Base-by-base conservation (phyloP, 2,797 vertebrate species). In the Pseudochromis fuscus region DNA sequence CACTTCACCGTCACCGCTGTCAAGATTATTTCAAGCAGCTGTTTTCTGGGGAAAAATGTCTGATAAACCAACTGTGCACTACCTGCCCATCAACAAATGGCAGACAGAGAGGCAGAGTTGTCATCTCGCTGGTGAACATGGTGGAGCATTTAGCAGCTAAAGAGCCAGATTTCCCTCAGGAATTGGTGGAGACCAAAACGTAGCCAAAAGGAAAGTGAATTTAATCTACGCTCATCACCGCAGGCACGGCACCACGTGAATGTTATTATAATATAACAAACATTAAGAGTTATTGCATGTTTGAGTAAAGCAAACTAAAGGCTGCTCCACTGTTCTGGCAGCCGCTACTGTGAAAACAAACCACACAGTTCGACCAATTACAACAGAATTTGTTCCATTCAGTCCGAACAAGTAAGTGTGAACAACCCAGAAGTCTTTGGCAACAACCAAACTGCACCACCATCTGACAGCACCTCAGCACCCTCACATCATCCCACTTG, bases 391-490 rank as follows among this genome's bases (percentile, higher is more conserved):
- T 46, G 24, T 58, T 69, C 44, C 5, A 56, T 53, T 66, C 33
- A 45, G 3, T 56, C 44, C 35, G 64, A 67, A 48, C 7, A 58
- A 59, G 12, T 21, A 28, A 45, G 19, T 45, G 30, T 28, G 24
- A 73, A 35, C 28, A 52, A 44, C 25, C 23, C 50, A 52, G 24
- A 69, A 38, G 19, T 57, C 37, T 49, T 58, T 63, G 52, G n/a
- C 48, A 58, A 28, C 19, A n/a, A 63, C n/a, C 16, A 51, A 62
- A 53, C n/a, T 46, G 21, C 38, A 23, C 38, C 71, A 57, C 37
- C 23, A 68, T 46, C 55, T 28, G 25, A 56, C 7, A 56, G 25
- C 42, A 60, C 37, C 15, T 5, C 45, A 40, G 11, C 25, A n/a
- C n/a, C 27, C 13, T 37, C 19, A 23, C 25, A 74, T 5, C n/a